Base-by-base conservation (phyloP, 2,888 invertebrate species). In the Clivina fossor region DNA sequence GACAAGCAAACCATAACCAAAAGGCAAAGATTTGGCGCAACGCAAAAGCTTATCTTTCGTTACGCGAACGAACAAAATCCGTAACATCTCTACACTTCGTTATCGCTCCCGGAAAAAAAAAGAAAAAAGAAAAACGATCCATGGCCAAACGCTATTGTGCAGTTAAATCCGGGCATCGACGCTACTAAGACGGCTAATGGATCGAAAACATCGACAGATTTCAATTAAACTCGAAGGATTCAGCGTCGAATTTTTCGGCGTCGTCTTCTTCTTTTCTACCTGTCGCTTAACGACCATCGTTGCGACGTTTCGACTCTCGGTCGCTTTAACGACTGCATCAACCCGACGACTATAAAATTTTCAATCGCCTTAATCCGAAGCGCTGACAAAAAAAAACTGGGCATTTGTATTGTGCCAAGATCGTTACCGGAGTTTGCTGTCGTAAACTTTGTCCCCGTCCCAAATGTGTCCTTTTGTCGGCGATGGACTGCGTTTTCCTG, bases 261-360 rank as follows among this genome's bases (percentile, higher is more conserved):
- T 30, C 11, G n/a, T 41, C 7, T 41, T n/a, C 5, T 28, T 11
- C n/a, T 11, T n/a, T 28, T 8, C 26, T 43, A 46, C 46, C 46
- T 46, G 46, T 32, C 32, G 18, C 15, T 46, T 46, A 46, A 46
- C 46, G 46, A 46, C 19, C 32, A 46, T 46, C 32, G 16, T 18
- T 20, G 46, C 28, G 46, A 46, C 46, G 16, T 46, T 43, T 41
- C 16, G 18, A 2, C 9, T 33, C 11, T 30, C n/a, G n/a, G n/a
- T n/a, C n/a, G n/a, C 19, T 41, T 61, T 63, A 64, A 64, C 65
- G 64, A 65, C 63, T 59, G 53, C 58, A 30, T 46, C 46, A 46
- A n/a, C n/a, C 32, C 32, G 32, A 16, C 32, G 54, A 58, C 63
- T 60, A 63, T 67, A 66, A 67, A 67, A 66, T 65, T 63, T 63